Evolutionary conservation across 1,140 invertebrate species (phyloP), one percentile per base, ranked within the genome.

Genomic region (Bombyx mandarina): DNA sequence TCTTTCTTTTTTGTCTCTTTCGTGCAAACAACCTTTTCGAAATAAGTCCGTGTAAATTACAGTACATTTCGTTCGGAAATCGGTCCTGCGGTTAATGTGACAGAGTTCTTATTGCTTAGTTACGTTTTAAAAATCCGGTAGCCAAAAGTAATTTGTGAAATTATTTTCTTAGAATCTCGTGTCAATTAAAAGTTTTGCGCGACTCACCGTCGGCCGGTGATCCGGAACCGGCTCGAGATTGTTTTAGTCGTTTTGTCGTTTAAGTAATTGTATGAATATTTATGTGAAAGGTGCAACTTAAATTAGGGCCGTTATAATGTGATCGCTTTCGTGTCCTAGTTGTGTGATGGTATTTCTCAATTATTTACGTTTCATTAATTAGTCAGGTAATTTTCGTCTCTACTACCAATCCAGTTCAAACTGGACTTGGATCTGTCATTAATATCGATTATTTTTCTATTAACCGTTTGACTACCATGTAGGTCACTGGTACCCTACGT

Each of bases 141-240:
- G 82, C 82, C 71, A 68, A 81, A 82, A 84, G 78, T 79, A 86
- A 86, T 86, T 86, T 84, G 82, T 86, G 81, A 86, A 86, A 86
- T 86, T 82, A 81, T 75, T 71, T 84, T 84, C 80, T 78, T 71
- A 80, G 82, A 84, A 86, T 77, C 26, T 74, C 73, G 73, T 77
- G 71, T 79, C 80, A 84, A 84, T 86, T 85, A 85, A 82, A 67
- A 72, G 60, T 52, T 63, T 58, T 62, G 62, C 69, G 54, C 56
- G 62, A 43, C 51, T 50, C 57, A 66, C 62, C 66, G 65, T 68
- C 73, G 71, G 69, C 51, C 61, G 62, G 67, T 67, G 66, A 52
- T 60, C 61, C 60, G 61, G 48, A 49, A n/a, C 48, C 9, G 48
- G 8, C n/a, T 7, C 22, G 12, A 18, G 48, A 18, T 49, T 49